Conservation (phyloP, 2,797 vertebrate genomes). For the Pseudocheirus occidentalis region DNA sequence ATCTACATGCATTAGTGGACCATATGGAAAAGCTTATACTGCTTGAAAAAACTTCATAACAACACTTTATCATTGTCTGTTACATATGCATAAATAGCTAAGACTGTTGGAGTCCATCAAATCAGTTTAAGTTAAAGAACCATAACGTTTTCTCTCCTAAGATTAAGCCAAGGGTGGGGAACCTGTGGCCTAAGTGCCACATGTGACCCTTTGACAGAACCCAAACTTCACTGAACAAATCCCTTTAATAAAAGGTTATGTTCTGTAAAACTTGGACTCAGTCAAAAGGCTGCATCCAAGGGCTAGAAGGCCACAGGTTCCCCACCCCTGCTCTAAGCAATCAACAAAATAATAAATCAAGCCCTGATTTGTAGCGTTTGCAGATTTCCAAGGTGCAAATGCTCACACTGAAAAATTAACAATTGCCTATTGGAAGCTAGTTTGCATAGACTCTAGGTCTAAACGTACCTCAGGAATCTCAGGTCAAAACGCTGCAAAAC, state of each 20-base stretch:
- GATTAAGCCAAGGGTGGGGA: not conserved
- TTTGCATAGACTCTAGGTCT: not conserved
- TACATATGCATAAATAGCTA: no score
- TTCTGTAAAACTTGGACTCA: no score
- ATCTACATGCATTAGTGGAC: conserved; percentile 19
- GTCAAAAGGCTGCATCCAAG: no score
- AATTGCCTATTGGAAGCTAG: not conserved
- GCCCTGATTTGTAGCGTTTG: not conserved
- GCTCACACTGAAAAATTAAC: not conserved
- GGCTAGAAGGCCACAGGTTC: no score
- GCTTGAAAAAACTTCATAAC: conserved; percentile 30
- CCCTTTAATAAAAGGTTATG: no score
- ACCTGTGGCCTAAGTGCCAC: no score
- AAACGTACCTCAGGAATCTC: not conserved
- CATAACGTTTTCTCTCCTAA: not conserved
- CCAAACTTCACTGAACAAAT: no score
- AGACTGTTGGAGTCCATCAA: not conserved
- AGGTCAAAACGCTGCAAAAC: no score
- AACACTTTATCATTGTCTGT: conserved; percentile 22
- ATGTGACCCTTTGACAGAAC: no score
- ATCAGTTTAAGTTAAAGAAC: conserved; percentile 8
- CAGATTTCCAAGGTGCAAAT: not conserved
- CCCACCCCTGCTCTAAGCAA: not conserved
- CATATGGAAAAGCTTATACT: conserved; percentile 15
- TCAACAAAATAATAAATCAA: not conserved